Conservation (phyloP, 2,113 vertebrate genomes). For the Apodemus speciosus region DNA sequence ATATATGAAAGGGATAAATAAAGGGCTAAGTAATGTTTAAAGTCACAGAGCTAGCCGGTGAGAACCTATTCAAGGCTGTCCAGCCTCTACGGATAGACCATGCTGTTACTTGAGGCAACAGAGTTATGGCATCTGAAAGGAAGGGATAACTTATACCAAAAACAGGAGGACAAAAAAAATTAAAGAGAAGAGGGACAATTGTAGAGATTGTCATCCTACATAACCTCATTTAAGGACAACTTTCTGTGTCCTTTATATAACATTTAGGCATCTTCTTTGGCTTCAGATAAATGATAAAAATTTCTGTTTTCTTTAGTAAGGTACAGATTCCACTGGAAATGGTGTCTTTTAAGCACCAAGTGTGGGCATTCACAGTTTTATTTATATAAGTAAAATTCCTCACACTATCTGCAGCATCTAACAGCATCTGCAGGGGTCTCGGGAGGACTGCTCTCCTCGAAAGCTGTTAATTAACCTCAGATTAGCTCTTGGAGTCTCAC, state of each 20-base stretch:
- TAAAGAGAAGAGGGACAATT: background rate
- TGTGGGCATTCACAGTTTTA: constrained; percentile 23
- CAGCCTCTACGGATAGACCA: background rate
- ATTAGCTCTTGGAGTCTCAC: background rate
- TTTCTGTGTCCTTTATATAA: background rate
- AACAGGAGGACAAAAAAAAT: too few relatives aligned
- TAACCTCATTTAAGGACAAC: constrained; percentile 1
- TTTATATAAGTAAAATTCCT: constrained; percentile 52
- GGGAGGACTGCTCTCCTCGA: background rate
- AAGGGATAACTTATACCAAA: background rate
- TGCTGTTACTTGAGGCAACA: background rate
- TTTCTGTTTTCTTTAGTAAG: constrained; percentile 51
- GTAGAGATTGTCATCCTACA: background rate
- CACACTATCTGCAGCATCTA: constrained; percentile 40
- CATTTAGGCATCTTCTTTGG: constrained; percentile 46
- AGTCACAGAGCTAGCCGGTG: background rate
- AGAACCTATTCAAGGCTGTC: background rate
- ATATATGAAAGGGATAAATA: background rate
- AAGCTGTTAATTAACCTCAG: constrained; percentile 70
- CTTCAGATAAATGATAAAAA: constrained; percentile 60
- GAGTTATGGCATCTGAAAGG: background rate
- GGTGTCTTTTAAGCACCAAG: constrained; percentile 13
- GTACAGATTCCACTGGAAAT: constrained; percentile 14
- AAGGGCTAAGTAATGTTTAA: background rate
- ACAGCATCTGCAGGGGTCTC: background rate